Percentiles rank a stretch among this genome's conserved stretches.
These are phyloP conservation scores for Hippocampus mohnikei DNA, from an alignment of 2,113 vertebrate genomes.

Conservation along the genomic window DNA sequence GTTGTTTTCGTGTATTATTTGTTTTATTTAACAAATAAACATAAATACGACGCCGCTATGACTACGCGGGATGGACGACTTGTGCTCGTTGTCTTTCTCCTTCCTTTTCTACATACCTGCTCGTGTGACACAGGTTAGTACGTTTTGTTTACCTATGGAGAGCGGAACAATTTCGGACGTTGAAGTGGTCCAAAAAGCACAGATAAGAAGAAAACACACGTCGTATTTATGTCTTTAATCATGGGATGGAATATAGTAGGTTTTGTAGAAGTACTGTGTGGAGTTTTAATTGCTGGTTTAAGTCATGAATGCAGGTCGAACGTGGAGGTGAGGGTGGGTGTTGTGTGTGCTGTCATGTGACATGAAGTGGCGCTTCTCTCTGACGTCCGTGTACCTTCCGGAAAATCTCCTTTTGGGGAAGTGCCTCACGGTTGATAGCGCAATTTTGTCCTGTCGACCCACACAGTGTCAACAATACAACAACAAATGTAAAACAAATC, in stretches of 20 bases:
- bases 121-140: conserved; percentile 2
- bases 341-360: neutral
- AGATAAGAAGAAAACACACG: neutral
- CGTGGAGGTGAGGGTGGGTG: neutral
- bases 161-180: neutral
- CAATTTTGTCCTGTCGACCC: too few species aligned
- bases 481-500: neutral
- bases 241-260: neutral
- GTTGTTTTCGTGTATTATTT: too few species aligned
- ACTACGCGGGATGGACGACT: neutral
- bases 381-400: neutral
- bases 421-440: neutral
- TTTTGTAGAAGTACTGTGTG: neutral
- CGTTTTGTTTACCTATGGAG: neutral
- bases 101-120: neutral
- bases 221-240: neutral
- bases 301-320: neutral
- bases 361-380: neutral
- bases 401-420: neutral
- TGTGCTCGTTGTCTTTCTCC: neutral
- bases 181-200: neutral
- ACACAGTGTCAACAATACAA: too few species aligned
- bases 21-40: neutral
- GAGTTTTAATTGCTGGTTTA: neutral
- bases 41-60: neutral